phyloP scores from a whole-genome alignment of 2,797 vertebrate species.

The Halcyon chelicuti region DNA sequence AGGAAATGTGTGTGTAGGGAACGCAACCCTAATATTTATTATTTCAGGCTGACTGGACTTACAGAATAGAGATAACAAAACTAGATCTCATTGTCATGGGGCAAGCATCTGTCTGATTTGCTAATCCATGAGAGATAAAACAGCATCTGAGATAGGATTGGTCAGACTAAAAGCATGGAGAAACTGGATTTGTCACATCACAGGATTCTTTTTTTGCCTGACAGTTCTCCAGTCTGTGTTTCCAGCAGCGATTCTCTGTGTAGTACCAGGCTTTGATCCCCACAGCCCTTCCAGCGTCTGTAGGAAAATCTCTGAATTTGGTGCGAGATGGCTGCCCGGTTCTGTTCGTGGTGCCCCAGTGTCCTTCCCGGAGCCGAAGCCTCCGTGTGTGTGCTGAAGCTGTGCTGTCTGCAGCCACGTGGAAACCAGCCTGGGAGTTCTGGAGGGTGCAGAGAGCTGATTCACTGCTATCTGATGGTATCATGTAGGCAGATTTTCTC shows the following conservation, averaged over 20 bases:
- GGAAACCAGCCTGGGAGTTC: not conserved
- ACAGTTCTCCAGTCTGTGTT: not conserved
- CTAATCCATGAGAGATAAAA: conserved; percentile 9
- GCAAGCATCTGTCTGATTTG: not conserved
- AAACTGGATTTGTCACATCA: not conserved
- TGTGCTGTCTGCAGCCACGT: rapidly evolving
- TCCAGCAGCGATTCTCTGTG: not conserved
- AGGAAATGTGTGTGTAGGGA: not conserved
- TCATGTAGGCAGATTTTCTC: not conserved
- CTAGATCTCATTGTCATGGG: not conserved
- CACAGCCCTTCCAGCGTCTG: not conserved
- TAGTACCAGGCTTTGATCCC: not conserved
- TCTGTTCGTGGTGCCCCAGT: not conserved
- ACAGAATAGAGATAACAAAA: not conserved
- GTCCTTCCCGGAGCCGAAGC: not conserved
- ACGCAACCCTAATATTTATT: not conserved
- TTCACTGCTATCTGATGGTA: rapidly evolving
- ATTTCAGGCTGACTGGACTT: not conserved
- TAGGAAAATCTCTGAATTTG: not conserved
- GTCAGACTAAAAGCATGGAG: not conserved
- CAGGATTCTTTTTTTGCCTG: not conserved
- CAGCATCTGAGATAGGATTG: not conserved
- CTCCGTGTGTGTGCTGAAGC: rapidly evolving
- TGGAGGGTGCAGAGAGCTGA: not conserved
- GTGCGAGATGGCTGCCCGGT: rapidly evolving